Conservation (phyloP, 2,888 invertebrate genomes). For the Pseudococcus viburni region DNA sequence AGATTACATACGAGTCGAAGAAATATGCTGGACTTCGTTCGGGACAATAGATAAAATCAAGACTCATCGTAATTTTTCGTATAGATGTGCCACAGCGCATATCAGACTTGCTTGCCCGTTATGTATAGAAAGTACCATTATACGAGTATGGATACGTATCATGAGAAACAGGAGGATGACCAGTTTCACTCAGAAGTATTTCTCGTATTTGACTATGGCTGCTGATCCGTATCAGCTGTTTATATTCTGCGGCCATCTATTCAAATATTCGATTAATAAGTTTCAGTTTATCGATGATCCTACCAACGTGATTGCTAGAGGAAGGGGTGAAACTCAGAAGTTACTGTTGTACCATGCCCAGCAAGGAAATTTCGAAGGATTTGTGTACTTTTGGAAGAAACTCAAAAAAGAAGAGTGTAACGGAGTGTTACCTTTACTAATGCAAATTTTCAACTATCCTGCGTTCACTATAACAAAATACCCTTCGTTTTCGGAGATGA, state of each 20-base stretch:
- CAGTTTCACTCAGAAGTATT: constrained; percentile 36
- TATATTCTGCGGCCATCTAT: constrained; percentile 56
- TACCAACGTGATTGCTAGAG: constrained; percentile 5
- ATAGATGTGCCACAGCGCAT: constrained; percentile 49
- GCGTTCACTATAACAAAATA: not conserved
- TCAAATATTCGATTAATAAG: constrained; percentile 39
- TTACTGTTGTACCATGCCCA: constrained; percentile 32
- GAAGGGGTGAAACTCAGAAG: constrained; percentile 21
- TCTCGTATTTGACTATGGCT: constrained; percentile 48
- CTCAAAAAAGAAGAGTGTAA: constrained; percentile 29
- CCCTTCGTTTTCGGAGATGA: constrained; percentile 51
- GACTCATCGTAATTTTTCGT: constrained; percentile 59
- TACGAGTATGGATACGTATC: constrained; percentile 55
- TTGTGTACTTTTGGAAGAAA: constrained; percentile 51
- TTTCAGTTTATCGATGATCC: constrained; percentile 48
- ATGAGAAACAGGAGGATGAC: constrained; percentile 55
- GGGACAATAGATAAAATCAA: constrained; percentile 58
- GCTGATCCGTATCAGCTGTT: constrained; percentile 50
- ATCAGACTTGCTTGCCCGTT: constrained; percentile 45
- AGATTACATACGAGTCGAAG: constrained; percentile 57
- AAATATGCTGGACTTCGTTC: constrained; percentile 55
- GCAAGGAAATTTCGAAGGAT: constrained; percentile 53
- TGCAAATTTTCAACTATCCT: constrained; percentile 51
- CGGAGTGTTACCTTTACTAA: constrained; percentile 22
- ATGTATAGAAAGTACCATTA: constrained; percentile 57